Evolutionary conservation across 2,113 vertebrate species (phyloP).

Genomic region (Uria lomvia): DNA sequence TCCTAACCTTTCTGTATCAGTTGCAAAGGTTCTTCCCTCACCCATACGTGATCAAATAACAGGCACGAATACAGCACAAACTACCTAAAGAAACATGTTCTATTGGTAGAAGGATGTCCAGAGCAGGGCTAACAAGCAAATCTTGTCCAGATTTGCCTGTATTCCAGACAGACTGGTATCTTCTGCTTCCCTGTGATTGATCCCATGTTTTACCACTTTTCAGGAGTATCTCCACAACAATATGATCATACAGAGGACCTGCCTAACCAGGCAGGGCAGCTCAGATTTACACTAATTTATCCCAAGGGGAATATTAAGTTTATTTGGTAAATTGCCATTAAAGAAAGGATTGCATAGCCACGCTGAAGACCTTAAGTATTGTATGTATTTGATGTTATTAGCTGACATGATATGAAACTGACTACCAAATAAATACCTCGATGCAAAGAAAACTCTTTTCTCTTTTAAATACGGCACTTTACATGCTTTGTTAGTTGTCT

Average conservation of each 20-base stretch:
- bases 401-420: neutral
- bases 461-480: neutral
- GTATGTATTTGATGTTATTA: neutral
- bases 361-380: neutral
- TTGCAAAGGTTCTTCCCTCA: neutral
- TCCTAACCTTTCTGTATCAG: neutral
- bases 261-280: neutral
- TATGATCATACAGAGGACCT: neutral
- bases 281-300: neutral
- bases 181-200: neutral
- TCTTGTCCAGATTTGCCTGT: neutral
- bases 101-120: neutral
- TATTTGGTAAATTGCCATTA: fast-evolving
- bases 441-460: neutral
- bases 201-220: neutral
- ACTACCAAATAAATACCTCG: neutral
- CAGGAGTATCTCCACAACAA: neutral
- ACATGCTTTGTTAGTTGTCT: neutral
- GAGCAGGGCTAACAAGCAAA: neutral
- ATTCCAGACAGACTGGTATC: neutral
- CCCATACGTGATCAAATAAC: neutral
- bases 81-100: neutral
- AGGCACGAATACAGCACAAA: neutral
- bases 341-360: neutral
- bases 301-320: neutral